These are phyloP conservation scores for Rhipidura dahli DNA, from an alignment of 2,113 vertebrate species.

Conservation along the genomic window DNA sequence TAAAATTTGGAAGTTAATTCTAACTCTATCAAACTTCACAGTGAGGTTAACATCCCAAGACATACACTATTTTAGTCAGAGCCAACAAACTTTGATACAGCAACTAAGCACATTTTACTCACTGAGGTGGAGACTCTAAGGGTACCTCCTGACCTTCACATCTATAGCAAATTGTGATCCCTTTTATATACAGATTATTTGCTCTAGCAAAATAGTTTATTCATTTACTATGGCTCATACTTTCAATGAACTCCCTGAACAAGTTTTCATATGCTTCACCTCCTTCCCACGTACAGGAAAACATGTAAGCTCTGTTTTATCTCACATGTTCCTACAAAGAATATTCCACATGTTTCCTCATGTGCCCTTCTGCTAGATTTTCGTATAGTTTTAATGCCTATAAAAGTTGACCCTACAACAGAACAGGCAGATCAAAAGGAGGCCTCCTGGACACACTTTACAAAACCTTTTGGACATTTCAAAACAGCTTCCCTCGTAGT, in stretches of 20 bases:
- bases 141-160: neutral
- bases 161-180: neutral
- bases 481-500: neutral
- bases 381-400: neutral
- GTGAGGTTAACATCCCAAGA: accelerated
- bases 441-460: neutral
- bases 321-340: neutral
- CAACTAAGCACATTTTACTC: neutral
- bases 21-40: neutral
- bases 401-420: neutral
- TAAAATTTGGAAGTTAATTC: neutral
- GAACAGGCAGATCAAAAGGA: neutral
- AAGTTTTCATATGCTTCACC: neutral
- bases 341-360: neutral
- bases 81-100: neutral
- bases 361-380: neutral
- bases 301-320: neutral
- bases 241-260: neutral
- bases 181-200: neutral
- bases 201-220: neutral
- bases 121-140: neutral
- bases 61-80: neutral
- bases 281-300: neutral
- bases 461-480: neutral
- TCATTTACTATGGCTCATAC: neutral